Conservation (phyloP, 2,113 vertebrate genomes). For the Gymnobelideus leadbeateri region DNA sequence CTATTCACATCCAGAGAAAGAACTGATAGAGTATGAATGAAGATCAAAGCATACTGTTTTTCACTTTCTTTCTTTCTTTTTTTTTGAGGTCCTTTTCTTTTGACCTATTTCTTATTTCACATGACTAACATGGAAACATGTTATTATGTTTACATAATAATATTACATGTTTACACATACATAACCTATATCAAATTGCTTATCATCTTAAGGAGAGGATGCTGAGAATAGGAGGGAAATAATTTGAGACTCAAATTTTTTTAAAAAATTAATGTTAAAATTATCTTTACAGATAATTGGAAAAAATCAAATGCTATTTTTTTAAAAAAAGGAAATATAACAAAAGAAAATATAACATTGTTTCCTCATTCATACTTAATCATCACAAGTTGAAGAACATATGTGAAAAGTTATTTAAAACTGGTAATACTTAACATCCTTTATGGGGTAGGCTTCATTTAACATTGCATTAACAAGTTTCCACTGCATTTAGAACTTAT, state of each 20-base stretch:
- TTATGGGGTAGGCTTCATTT: background rate
- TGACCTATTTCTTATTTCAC: background rate
- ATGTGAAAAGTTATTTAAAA: background rate
- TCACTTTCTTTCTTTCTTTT: too few species aligned
- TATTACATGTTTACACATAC: background rate
- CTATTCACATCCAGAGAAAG: background rate
- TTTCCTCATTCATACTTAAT: background rate
- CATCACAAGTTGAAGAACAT: background rate
- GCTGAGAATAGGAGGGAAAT: background rate
- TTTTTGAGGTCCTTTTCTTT: background rate
- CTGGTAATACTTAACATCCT: background rate
- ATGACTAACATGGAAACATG: background rate
- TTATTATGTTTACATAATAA: too few species aligned
- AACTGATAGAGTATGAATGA: background rate
- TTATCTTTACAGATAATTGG: background rate
- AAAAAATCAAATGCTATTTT: background rate
- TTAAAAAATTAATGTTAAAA: background rate
- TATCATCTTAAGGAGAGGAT: background rate
- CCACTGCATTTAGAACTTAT: background rate
- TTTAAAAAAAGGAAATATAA: background rate
- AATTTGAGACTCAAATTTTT: background rate
- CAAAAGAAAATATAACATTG: background rate
- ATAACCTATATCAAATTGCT: background rate
- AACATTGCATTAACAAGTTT: slow-evolving; percentile 1
- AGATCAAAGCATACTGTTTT: background rate